Percentiles rank a stretch among this genome's conserved stretches.
Evolutionary conservation across 2,888 invertebrate genomes (phyloP).

Genomic region (Lagria hirta): DNA sequence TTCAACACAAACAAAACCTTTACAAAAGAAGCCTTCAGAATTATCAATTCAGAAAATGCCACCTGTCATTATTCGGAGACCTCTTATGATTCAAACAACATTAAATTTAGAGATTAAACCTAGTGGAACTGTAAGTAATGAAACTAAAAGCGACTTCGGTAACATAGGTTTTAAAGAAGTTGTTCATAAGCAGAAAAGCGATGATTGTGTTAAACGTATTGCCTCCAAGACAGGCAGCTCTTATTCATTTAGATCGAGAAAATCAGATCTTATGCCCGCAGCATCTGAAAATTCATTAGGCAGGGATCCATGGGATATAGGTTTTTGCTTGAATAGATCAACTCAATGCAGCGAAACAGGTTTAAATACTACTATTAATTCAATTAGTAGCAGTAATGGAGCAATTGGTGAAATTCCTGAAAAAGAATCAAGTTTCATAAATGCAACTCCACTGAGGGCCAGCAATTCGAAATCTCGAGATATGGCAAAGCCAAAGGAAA

Average conservation of each 20-base stretch:
- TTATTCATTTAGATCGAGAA: not conserved
- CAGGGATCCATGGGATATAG: conserved; percentile 7
- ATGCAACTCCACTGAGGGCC: no score
- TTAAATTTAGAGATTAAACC: conserved; percentile 58
- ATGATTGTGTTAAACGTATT: not conserved
- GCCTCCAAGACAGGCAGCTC: not conserved
- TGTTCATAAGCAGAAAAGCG: not conserved
- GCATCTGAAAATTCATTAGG: conserved; percentile 4
- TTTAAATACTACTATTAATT: no score
- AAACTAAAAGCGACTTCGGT: no score
- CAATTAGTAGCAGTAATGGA: conserved; percentile 1
- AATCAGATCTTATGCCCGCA: not conserved
- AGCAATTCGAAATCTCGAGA: not conserved
- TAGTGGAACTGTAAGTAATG: conserved; percentile 20
- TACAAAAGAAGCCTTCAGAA: conserved; percentile 9
- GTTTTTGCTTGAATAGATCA: conserved; percentile 5
- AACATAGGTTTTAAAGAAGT: conserved; percentile 23
- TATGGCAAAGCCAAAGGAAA: not conserved
- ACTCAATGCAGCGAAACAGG: conserved; percentile 10
- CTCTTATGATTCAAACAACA: conserved; percentile 57
- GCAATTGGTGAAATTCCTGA: conserved; percentile 27
- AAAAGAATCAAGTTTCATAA: no score
- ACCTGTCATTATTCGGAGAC: conserved; percentile 57
- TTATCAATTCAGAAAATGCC: conserved; percentile 32
- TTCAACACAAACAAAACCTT: not conserved